phyloP scores from a whole-genome alignment of 2,888 invertebrate genomes.

The Petrophora chlorosata region DNA sequence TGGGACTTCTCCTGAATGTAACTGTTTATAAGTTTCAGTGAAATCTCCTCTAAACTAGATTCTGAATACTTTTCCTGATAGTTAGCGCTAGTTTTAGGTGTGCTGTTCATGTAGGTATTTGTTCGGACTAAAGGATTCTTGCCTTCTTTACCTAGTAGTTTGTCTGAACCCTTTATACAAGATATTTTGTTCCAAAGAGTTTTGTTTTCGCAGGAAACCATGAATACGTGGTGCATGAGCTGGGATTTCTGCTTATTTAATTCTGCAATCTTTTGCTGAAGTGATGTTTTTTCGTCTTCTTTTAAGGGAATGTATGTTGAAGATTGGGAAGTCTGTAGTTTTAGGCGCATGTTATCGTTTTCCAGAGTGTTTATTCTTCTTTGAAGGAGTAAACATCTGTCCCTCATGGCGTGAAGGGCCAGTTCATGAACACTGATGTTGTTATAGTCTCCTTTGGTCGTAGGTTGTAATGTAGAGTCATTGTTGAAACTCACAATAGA shows the following conservation, averaged over 20 bases:
- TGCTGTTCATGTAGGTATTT: conserved; percentile 88
- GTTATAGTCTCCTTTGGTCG: conserved; percentile 67
- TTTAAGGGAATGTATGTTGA: conserved; percentile 59
- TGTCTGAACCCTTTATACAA: conserved; percentile 66
- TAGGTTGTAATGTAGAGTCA: conserved; percentile 74
- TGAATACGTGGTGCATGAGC: conserved; percentile 89
- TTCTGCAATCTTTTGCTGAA: conserved; percentile 87
- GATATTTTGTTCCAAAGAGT: conserved; percentile 91
- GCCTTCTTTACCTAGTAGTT: conserved; percentile 48
- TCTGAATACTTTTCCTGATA: conserved; percentile 82
- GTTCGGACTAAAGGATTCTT: conserved; percentile 69
- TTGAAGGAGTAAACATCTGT: conserved; percentile 90
- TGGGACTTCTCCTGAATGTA: conserved; percentile 88
- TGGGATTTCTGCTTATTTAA: conserved; percentile 90
- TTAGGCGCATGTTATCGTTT: conserved; percentile 89
- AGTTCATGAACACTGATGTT: conserved; percentile 87
- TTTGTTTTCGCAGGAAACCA: conserved; percentile 92
- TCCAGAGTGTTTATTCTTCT: conserved; percentile 87
- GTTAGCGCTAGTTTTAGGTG: conserved; percentile 84
- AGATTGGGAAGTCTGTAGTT: conserved; percentile 61
- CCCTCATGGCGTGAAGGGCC: conserved; percentile 92
- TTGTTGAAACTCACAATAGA: conserved; percentile 79
- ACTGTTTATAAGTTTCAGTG: conserved; percentile 87
- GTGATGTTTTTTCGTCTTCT: conserved; percentile 73
- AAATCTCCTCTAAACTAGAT: conserved; percentile 90